Evolutionary conservation across 2,888 invertebrate genomes (phyloP).

Genomic region (Eulithis prunata): DNA sequence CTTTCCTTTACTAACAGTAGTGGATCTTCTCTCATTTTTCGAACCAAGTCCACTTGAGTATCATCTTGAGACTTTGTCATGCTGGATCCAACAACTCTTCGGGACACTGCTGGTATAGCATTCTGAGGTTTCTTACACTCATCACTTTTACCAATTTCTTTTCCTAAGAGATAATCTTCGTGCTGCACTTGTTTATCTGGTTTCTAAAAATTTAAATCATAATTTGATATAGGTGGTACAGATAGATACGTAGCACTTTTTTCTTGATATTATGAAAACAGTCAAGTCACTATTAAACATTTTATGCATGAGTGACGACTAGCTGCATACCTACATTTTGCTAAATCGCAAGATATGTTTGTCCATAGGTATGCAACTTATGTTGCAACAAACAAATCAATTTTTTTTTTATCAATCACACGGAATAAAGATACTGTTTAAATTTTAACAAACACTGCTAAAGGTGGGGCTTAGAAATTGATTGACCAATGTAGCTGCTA

Average conservation of each 20-base stretch:
- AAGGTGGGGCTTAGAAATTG: no score
- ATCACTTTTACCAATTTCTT: conserved; percentile 91
- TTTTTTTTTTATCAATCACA: no score
- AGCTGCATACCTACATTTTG: no score
- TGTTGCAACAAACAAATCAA: no score
- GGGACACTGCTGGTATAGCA: conserved; percentile 87
- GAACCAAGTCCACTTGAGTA: conserved; percentile 92
- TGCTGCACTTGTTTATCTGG: conserved; percentile 87
- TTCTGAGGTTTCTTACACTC: conserved; percentile 88
- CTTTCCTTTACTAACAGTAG: conserved; percentile 94
- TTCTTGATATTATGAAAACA: not conserved
- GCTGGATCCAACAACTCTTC: conserved; percentile 75
- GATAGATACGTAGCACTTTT: no score
- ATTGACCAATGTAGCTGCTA: no score
- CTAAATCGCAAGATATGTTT: no score
- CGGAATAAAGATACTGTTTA: no score
- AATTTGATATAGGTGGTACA: not conserved
- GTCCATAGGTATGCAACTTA: no score
- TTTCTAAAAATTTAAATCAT: conserved; percentile 65
- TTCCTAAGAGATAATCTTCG: conserved; percentile 95
- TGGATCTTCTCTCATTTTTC: conserved; percentile 97
- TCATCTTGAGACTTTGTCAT: conserved; percentile 77
- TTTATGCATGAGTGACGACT: not conserved
- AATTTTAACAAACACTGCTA: no score
- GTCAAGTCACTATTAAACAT: not conserved